Evolutionary conservation across 1,140 invertebrate species (phyloP).

Genomic region (Piezodorus guildinii): DNA sequence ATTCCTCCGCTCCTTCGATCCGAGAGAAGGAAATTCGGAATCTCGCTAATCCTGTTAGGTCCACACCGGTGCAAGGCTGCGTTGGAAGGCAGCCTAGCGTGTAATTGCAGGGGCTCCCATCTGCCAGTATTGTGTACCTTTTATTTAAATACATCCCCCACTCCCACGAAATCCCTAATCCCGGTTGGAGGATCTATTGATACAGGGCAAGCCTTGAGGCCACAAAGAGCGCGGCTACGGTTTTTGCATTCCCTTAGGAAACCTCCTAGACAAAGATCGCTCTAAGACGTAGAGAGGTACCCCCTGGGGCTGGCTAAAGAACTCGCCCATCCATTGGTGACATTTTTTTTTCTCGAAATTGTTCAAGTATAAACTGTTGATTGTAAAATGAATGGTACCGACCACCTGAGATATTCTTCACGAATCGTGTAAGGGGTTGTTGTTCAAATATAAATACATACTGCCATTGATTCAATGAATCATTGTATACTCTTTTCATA

Average conservation of each 20-base stretch:
- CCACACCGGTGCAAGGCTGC: neutral
- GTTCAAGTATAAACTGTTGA: too few relatives aligned
- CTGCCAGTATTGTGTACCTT: slow-evolving; percentile 1
- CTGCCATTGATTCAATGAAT: too few relatives aligned
- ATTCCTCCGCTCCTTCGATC: too few relatives aligned
- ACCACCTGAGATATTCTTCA: too few relatives aligned
- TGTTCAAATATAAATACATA: too few relatives aligned
- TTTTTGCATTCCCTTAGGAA: neutral
- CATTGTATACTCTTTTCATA: too few relatives aligned
- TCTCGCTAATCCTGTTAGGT: slow-evolving; percentile 9
- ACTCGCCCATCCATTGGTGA: too few relatives aligned
- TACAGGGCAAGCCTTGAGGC: neutral
- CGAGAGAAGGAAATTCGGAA: neutral
- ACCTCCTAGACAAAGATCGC: neutral
- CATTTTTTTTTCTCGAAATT: too few relatives aligned
- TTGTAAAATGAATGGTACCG: too few relatives aligned
- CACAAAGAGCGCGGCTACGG: neutral
- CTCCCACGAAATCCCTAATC: neutral
- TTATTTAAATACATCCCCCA: slow-evolving; percentile 11
- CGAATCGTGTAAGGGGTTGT: too few relatives aligned
- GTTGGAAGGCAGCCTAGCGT: neutral
- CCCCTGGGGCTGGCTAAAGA: too few relatives aligned
- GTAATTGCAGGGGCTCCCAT: slow-evolving; percentile 3
- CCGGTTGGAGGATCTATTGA: neutral
- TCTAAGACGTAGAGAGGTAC: neutral